phyloP scores from a whole-genome alignment of 2,888 invertebrate genomes.

The Sisyra terminalis region DNA sequence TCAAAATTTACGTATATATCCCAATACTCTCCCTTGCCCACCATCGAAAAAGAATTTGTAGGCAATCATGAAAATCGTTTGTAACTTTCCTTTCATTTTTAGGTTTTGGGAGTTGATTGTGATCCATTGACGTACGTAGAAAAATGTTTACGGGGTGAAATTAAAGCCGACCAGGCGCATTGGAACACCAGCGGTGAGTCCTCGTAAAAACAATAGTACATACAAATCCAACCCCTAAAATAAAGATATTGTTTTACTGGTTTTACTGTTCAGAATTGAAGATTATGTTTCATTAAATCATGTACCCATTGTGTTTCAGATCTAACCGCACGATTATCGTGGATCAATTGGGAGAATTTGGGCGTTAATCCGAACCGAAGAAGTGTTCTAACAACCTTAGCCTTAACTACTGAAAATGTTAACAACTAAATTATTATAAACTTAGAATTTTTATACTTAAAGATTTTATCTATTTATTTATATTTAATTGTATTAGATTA shows the following conservation, averaged over 20 bases:
- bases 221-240: no score
- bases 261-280: no score
- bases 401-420: constrained; percentile 50
- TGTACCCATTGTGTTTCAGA: constrained; percentile 40
- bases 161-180: constrained; percentile 72
- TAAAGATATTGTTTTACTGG: no score
- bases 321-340: constrained; percentile 87
- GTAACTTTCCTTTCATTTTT: constrained; percentile 3
- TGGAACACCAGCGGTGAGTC: constrained; percentile 91
- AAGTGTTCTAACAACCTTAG: constrained; percentile 65
- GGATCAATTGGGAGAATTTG: constrained; percentile 98
- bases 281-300: background rate
- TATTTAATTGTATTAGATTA: no score
- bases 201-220: no score
- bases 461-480: no score
- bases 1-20: no score
- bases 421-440: constrained; percentile 16
- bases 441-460: background rate
- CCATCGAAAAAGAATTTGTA: no score
- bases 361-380: constrained; percentile 84
- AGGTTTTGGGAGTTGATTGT: constrained; percentile 70
- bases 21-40: no score
- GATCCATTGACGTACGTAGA: constrained; percentile 91
- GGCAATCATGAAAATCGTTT: no score
- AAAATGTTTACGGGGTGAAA: constrained; percentile 76